Evolutionary conservation across 23 tunicate genomes (phyloP).

Genomic region (Diplosoma virens): DNA sequence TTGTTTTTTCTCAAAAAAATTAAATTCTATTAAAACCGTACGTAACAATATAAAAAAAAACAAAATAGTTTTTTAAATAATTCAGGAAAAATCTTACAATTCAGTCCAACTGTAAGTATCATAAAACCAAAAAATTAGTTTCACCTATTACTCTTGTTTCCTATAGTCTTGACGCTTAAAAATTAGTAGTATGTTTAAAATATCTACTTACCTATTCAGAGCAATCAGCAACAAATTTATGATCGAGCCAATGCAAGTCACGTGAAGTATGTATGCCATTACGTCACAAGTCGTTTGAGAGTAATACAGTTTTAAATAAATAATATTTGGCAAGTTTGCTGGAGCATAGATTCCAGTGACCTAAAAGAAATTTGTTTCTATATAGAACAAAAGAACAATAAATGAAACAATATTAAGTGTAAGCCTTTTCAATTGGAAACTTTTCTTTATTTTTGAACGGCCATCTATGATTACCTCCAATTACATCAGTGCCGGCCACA

Average conservation of each 20-base stretch:
- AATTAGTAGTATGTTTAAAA: background rate
- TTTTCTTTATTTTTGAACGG: too few relatives aligned
- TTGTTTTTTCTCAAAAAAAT: too few relatives aligned
- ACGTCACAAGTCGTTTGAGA: slow-evolving; percentile 10
- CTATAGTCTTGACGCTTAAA: background rate
- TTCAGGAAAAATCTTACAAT: background rate
- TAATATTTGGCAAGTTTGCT: slow-evolving; percentile 16
- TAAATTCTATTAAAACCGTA: too few relatives aligned
- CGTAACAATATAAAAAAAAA: background rate
- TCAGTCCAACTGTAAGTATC: background rate
- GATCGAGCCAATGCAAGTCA: slow-evolving; percentile 22
- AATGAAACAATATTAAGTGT: too few relatives aligned
- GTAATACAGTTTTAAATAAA: background rate
- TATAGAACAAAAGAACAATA: too few relatives aligned
- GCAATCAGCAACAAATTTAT: slow-evolving; percentile 32
- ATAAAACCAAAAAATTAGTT: background rate
- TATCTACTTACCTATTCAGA: slow-evolving; percentile 29
- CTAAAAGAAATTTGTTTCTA: slow-evolving; percentile 20
- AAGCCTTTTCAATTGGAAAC: too few relatives aligned
- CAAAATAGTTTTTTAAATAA: background rate
- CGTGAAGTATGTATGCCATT: slow-evolving; percentile 15
- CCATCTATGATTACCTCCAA: too few relatives aligned
- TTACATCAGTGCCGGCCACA: too few relatives aligned
- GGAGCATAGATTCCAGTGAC: slow-evolving; percentile 32
- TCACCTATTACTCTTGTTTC: too few relatives aligned